Evolutionary conservation across 2,888 invertebrate genomes (phyloP).

Genomic region (Malacosoma neustria): DNA sequence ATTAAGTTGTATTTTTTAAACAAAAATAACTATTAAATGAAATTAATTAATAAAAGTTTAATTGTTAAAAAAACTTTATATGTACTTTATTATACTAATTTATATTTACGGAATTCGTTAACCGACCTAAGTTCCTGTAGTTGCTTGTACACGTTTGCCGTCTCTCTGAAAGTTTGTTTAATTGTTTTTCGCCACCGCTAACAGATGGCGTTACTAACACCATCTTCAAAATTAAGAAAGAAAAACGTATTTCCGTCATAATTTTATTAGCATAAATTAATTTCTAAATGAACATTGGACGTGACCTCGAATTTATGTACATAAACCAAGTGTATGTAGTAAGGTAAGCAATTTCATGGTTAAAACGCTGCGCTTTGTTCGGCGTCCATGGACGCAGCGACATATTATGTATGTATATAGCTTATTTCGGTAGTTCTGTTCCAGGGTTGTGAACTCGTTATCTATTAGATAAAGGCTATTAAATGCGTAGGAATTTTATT

Average conservation of each 20-base stretch:
- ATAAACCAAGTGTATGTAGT: constrained; percentile 19
- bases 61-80: too few relatives aligned
- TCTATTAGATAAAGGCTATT: background rate
- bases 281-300: constrained; percentile 28
- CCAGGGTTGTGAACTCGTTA: background rate
- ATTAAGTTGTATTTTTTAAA: too few relatives aligned
- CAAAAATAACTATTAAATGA: too few relatives aligned
- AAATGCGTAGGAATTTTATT: too few relatives aligned
- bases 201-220: constrained; percentile 26
- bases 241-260: background rate
- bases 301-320: constrained; percentile 33
- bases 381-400: constrained; percentile 36
- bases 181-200: background rate
- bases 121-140: too few relatives aligned
- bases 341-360: constrained; percentile 54
- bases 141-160: too few relatives aligned
- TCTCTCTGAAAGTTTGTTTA: too few relatives aligned
- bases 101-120: too few relatives aligned
- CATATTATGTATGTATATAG: constrained; percentile 14
- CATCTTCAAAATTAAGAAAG: constrained; percentile 5
- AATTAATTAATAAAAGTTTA: too few relatives aligned
- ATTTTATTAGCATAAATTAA: constrained; percentile 36
- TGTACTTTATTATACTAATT: too few relatives aligned
- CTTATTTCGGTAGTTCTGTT: background rate
- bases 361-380: constrained; percentile 50